A percentile compares a stretch with the other conserved stretches of the same genome.
These are phyloP conservation scores for Nicator chloris DNA, from an alignment of 2,113 vertebrate species.

Conservation along the genomic window DNA sequence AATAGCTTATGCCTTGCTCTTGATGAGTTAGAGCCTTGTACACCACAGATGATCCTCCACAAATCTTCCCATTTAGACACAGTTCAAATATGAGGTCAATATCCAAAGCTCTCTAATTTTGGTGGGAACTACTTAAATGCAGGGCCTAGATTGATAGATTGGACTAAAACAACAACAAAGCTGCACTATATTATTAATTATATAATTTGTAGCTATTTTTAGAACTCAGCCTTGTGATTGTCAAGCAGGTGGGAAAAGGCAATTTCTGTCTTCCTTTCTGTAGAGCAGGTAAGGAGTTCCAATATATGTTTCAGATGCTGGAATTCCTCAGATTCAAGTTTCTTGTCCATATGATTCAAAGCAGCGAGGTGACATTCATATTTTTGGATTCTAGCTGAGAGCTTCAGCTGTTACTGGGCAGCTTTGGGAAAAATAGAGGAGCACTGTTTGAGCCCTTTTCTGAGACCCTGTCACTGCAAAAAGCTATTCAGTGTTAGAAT, in stretches of 20 bases:
- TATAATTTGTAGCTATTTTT: not conserved
- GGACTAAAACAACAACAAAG: not conserved
- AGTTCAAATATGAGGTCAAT: not conserved
- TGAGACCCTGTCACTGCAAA: fast-evolving
- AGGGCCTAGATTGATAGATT: not conserved
- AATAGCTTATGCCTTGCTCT: not conserved
- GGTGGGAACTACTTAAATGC: not conserved
- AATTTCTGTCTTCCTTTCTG: not conserved
- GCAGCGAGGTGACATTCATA: not conserved
- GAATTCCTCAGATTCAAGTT: not conserved
- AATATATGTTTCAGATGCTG: not conserved
- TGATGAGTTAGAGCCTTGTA: not conserved
- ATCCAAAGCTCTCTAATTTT: not conserved
- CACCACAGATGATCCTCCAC: not conserved
- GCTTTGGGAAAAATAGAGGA: not conserved
- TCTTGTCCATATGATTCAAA: not conserved
- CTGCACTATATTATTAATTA: not conserved
- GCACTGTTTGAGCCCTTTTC: not conserved
- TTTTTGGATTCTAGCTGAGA: not conserved
- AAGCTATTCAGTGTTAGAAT: not conserved
- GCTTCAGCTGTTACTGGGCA: not conserved
- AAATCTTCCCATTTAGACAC: not conserved
- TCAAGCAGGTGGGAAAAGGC: not conserved
- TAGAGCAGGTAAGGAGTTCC: not conserved
- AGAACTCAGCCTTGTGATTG: not conserved